These are phyloP conservation scores for Zaprionus bogoriensis DNA, from an alignment of 2,888 invertebrate species.

Conservation along the genomic window DNA sequence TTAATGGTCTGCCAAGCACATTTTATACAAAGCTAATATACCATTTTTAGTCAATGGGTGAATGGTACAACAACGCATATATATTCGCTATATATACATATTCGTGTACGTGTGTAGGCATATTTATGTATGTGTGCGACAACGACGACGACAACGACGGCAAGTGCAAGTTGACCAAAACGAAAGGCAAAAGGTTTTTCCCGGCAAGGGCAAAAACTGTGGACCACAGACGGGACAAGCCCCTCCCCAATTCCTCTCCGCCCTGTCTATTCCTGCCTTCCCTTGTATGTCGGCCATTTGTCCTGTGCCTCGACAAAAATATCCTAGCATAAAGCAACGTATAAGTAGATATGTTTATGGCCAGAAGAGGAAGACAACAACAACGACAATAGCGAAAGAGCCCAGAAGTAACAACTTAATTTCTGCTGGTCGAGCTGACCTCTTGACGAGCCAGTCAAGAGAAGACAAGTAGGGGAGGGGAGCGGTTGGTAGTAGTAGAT, in stretches of 20 bases:
- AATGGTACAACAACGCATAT: too few relatives aligned
- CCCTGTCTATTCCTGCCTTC: not conserved
- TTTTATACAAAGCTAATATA: too few relatives aligned
- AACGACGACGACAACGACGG: conserved; percentile 33
- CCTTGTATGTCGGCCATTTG: conserved; percentile 16
- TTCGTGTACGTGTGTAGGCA: conserved; percentile 17
- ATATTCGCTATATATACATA: conserved; percentile 1
- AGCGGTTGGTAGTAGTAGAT: not conserved
- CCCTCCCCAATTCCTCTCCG: not conserved
- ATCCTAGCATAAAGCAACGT: conserved; percentile 17
- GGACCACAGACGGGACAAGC: conserved; percentile 5
- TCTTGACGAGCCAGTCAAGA: conserved; percentile 18
- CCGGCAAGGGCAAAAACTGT: conserved; percentile 60
- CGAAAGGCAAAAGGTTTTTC: conserved; percentile 70
- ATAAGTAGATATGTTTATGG: conserved; percentile 30
- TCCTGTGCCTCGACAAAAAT: conserved; percentile 15
- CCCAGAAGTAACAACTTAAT: conserved; percentile 48
- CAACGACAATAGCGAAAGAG: not conserved
- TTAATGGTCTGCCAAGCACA: too few relatives aligned
- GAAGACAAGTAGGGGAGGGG: not conserved
- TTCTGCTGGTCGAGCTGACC: conserved; percentile 39
- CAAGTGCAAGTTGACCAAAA: conserved; percentile 79
- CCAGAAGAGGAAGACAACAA: not conserved
- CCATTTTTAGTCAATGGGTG: too few relatives aligned
- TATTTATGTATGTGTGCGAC: conserved; percentile 21